Base-by-base conservation (phyloP, 2,888 invertebrate species). In the Panzeria rudis region DNA sequence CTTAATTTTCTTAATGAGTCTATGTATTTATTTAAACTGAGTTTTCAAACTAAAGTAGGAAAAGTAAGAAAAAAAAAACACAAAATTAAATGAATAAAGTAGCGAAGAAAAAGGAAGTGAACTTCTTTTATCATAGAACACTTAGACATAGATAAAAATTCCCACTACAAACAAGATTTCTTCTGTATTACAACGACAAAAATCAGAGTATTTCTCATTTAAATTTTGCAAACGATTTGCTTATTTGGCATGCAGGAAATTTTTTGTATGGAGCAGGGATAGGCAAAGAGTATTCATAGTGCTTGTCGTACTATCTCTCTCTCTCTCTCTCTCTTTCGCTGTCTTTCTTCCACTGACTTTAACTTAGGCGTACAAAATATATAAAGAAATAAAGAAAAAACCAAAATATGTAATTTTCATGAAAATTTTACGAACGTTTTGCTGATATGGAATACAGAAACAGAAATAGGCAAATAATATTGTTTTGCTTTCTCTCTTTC, bases 41-140 rank as follows among this genome's bases (percentile, higher is more conserved):
- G 41, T 59, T 75, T 69, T 13, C 13, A 61, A 69, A 44, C 9
- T 0, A 38, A 71, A 77, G 41, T 56, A 44, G 9, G 1, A 78
- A 81, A n/a, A n/a, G n/a, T n/a, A n/a, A 83, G 62, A 71, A 69
- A 72, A 86, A 59, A 81, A 61, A 84, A 83, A 4, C 0, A 77
- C 73, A 23, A 23, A 54, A 35, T 7, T 7, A 7, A 5, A 20
- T 23, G 13, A 54, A 50, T 17, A 50, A 50, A 17, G 17, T 1
- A 50, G 3, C 15, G 50, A 8, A 50, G 3, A 6, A 50, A 50
- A 50, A 20, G 2, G 2, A 13, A 38, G 9, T 1, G 3, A 25
- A 6, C 7, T 52, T 47, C 32, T 44, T 4, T 38, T 41, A 56
- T 54, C 9, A 72, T 44, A 44, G 64, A 64, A 44, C n/a, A 44